Evolutionary conservation across 2,797 vertebrate species (phyloP).

Genomic region (Trichosurus vulpecula): DNA sequence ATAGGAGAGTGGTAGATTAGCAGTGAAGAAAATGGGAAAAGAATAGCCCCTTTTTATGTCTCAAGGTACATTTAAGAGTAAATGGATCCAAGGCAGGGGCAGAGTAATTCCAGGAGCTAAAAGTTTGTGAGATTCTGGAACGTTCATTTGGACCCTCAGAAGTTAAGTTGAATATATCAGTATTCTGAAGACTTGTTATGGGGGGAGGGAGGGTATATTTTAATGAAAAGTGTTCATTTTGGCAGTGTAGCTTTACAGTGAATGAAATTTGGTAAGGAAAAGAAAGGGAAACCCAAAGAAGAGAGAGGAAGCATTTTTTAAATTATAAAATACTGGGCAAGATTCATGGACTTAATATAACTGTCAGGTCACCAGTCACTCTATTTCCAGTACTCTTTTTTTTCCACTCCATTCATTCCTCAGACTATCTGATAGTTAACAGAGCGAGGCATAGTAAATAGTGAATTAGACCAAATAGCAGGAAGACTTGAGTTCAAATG

Average conservation of each 20-base stretch:
- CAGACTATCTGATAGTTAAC: neutral
- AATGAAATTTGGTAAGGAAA: neutral
- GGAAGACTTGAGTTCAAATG: neutral
- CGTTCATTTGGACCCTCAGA: conserved; percentile 57
- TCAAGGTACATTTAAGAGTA: conserved; percentile 46
- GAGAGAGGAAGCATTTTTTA: neutral
- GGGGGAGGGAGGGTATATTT: neutral
- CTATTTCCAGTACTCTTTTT: neutral
- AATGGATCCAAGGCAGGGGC: conserved; percentile 47
- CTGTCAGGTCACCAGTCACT: neutral
- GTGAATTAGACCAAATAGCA: neutral
- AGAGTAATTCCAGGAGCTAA: neutral
- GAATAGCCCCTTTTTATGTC: conserved; percentile 41
- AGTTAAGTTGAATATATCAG: conserved; percentile 40
- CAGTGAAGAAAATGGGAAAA: conserved; percentile 10
- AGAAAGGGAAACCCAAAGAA: neutral
- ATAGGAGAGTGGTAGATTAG: neutral
- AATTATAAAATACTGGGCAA: neutral
- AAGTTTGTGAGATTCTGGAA: conserved; percentile 19
- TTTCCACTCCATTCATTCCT: neutral
- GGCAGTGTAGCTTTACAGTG: neutral
- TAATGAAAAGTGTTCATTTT: neutral
- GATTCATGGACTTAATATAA: neutral
- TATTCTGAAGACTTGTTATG: neutral
- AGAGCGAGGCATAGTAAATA: neutral